Percentiles rank a stretch among this genome's conserved stretches.
phyloP scores from a whole-genome alignment of 2,113 vertebrate species.

The Scomber scombrus region DNA sequence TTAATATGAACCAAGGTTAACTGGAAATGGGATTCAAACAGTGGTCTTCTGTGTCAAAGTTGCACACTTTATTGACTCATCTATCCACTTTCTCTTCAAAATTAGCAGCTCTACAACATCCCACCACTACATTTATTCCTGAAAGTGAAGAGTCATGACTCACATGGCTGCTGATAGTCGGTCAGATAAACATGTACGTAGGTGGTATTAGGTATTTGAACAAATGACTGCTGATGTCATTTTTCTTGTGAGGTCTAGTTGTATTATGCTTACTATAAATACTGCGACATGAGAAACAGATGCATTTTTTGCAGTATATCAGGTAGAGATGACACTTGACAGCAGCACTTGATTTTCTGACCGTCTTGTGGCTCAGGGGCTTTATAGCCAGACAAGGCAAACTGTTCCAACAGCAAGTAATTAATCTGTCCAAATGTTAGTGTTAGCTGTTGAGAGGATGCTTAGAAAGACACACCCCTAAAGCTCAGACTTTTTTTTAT shows the following conservation, averaged over 20 bases:
- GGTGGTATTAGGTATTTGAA: neutral
- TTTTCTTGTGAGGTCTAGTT: neutral
- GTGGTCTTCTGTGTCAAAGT: no score
- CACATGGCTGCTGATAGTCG: neutral
- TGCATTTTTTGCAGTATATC: no score
- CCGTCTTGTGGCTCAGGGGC: neutral
- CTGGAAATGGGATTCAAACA: no score
- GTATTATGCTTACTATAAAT: no score
- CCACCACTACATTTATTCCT: neutral
- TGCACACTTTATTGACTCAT: no score
- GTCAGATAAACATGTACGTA: neutral
- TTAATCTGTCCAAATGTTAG: constrained; percentile 23
- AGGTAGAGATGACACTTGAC: neutral
- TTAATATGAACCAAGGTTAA: no score
- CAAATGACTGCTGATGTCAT: neutral
- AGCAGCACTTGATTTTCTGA: neutral
- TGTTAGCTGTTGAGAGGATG: neutral
- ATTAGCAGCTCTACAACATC: no score
- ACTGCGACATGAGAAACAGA: no score
- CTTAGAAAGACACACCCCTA: neutral
- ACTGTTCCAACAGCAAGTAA: constrained; percentile 12
- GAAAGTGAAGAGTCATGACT: neutral
- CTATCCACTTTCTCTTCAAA: no score
- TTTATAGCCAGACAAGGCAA: neutral
- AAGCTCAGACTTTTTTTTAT: neutral